phyloP scores from a whole-genome alignment of 2,888 invertebrate genomes.

The Nomada fabriciana region DNA sequence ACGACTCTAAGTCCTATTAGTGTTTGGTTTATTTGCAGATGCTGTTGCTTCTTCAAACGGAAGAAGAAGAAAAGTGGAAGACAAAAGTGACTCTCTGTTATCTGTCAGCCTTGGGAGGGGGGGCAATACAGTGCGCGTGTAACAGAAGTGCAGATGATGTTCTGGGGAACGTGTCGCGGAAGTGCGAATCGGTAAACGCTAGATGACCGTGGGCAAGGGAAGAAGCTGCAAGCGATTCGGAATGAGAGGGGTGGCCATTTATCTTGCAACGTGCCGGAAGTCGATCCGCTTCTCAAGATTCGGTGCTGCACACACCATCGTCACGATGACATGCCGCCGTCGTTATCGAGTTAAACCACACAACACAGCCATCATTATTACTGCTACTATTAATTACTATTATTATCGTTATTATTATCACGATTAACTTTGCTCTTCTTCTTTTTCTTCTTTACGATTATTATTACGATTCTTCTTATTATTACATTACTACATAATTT shows the following conservation, averaged over 20 bases:
- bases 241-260: slow-evolving; percentile 86
- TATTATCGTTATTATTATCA: slow-evolving; percentile 72
- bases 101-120: slow-evolving; percentile 87
- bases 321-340: slow-evolving; percentile 80
- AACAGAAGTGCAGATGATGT: slow-evolving; percentile 75
- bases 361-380: slow-evolving; percentile 61
- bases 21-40: slow-evolving; percentile 89
- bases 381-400: slow-evolving; percentile 60
- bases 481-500: slow-evolving; percentile 64
- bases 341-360: slow-evolving; percentile 78
- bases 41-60: slow-evolving; percentile 99
- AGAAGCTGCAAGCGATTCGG: slow-evolving; percentile 64
- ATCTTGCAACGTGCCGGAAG: slow-evolving; percentile 87
- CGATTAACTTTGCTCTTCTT: slow-evolving; percentile 63
- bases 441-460: slow-evolving; percentile 65
- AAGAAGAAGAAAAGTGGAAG: slow-evolving; percentile 99
- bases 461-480: slow-evolving; percentile 66
- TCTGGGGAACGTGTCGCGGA: slow-evolving; percentile 44
- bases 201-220: slow-evolving; percentile 23
- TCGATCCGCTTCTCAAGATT: slow-evolving; percentile 88
- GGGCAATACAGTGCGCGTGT: slow-evolving; percentile 81
- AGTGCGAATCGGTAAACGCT: slow-evolving; percentile 35
- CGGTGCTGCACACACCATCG: slow-evolving; percentile 85
- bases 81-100: slow-evolving; percentile 94
- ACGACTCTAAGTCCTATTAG: slow-evolving; percentile 84